phyloP scores from a whole-genome alignment of 2,797 vertebrate genomes.

The Labroides dimidiatus region DNA sequence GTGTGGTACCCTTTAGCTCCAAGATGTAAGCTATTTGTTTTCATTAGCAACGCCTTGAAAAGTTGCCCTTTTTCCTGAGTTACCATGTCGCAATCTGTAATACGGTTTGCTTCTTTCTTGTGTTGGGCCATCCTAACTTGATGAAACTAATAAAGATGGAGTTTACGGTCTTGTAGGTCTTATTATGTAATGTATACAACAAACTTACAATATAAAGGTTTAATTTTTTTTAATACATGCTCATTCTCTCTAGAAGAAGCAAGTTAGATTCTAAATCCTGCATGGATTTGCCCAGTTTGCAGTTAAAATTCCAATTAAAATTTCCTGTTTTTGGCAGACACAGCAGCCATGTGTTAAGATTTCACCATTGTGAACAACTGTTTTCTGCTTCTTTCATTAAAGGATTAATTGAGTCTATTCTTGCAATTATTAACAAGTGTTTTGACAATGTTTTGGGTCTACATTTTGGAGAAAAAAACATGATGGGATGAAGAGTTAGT shows the following conservation, averaged over 20 bases:
- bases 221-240: background rate
- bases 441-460: too few relatives aligned
- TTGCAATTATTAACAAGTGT: too few relatives aligned
- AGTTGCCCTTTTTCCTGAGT: slow-evolving; percentile 62
- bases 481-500: too few relatives aligned
- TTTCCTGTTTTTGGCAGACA: background rate
- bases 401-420: too few relatives aligned
- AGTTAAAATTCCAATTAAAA: background rate
- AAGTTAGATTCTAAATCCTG: background rate
- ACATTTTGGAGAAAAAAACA: too few relatives aligned
- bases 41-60: slow-evolving; percentile 59
- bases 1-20: slow-evolving; percentile 53
- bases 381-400: too few relatives aligned
- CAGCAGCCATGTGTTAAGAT: too few relatives aligned
- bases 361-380: too few relatives aligned
- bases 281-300: background rate
- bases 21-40: slow-evolving; percentile 65
- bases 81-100: slow-evolving; percentile 24
- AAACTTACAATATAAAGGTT: background rate
- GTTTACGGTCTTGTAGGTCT: background rate
- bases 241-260: background rate
- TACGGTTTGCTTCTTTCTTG: background rate
- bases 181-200: background rate
- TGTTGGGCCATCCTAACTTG: background rate
- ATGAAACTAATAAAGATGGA: slow-evolving; percentile 8